Conservation (phyloP, 2,888 invertebrate species). For the Epistrophe eligans region DNA sequence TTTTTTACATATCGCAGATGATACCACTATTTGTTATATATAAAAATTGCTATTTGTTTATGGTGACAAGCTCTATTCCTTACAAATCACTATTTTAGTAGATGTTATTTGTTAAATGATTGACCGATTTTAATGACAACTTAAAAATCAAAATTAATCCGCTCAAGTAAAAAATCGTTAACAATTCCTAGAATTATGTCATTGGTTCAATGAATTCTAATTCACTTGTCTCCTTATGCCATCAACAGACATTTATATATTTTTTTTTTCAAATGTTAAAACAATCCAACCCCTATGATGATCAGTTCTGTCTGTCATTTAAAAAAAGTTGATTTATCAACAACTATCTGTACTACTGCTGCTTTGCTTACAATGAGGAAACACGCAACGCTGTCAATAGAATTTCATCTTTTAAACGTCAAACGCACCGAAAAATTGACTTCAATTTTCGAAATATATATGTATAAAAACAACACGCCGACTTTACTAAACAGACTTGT, state of each 20-base stretch:
- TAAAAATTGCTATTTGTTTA: no score
- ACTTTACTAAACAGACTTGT: constrained; percentile 66
- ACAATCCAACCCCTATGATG: constrained; percentile 44
- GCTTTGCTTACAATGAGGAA: constrained; percentile 36
- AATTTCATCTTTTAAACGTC: constrained; percentile 56
- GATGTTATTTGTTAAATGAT: no score
- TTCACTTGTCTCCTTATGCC: constrained; percentile 28
- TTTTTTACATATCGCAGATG: no score
- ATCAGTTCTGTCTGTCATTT: constrained; percentile 47
- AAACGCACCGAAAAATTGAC: constrained; percentile 64
- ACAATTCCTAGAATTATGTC: not conserved
- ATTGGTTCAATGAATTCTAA: constrained; percentile 46
- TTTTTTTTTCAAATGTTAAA: not conserved
- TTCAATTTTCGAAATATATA: constrained; percentile 46
- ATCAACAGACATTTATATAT: constrained; percentile 23
- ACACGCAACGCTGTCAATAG: constrained; percentile 73
- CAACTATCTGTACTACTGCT: not conserved
- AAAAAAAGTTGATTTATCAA: constrained; percentile 43
- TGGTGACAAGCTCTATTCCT: no score
- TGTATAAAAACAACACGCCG: not conserved
- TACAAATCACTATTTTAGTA: no score
- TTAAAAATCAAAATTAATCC: not conserved
- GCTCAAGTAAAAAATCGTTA: not conserved
- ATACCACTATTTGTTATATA: no score
- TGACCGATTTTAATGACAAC: no score